Evolutionary conservation across 2,113 vertebrate genomes (phyloP), one percentile per base, ranked within the genome.

Genomic region (Phalacrocorax pelagicus): DNA sequence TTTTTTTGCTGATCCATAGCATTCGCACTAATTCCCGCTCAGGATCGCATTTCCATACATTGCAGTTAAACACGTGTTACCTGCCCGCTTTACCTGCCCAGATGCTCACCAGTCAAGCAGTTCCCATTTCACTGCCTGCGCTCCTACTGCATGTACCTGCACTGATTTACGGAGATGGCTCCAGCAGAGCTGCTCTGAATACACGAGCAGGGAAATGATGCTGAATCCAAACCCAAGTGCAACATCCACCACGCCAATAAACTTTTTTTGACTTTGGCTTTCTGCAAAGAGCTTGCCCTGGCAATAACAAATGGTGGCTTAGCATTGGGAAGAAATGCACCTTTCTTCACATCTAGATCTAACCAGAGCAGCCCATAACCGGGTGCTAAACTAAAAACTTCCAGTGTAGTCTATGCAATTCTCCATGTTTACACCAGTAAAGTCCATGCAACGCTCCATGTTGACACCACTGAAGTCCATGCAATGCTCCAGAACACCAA

Each of bases 231-330:
- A 55, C 9, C 23, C 40, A 72, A 58, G n/a, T 15, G 38, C 36
- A 36, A 55, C 12, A 57, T 11, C 49, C 47, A 62, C 54, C 6
- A 8, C 1, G 10, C 22, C 74, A 62, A 67, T 18, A 67, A 61
- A 19, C 20, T 23, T 12, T 18, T 38, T 62, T 22, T 38, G 27
- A 49, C 24, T 78, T 55, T 38, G 59, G 51, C 32, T 79, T 47
- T 44, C 57, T n/a, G 52, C 46, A 67, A 46, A 51, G 61, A 36
- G 18, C 9, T 61, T 51, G 59, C 36, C 16, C 49, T 24, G 47
- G 26, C 0, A 1, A 22, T 62, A 49, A 24, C 0, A 1, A 74
- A 40, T 0, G 4, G 15, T 26, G 7, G 47, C 27, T 46, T 26
- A 0, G 1, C 1, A 1, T 62, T 15, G 12, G 54, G 42, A 46